Evolutionary conservation across 2,888 invertebrate genomes (phyloP), one percentile per base, ranked within the genome.

Genomic region (Cantharis nigra): DNA sequence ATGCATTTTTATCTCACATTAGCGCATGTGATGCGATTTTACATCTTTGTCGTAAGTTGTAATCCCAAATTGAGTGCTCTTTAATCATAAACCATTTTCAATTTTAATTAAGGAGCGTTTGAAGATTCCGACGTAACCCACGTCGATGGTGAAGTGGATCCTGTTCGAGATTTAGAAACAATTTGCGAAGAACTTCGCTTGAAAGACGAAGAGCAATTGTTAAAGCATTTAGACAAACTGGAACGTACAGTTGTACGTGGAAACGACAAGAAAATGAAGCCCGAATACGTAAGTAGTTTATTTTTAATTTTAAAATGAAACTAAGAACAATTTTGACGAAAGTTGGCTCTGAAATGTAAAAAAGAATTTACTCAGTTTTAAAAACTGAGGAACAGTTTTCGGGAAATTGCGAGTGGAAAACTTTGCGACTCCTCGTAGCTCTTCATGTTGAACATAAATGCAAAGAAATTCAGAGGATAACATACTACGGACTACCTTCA

Each of bases 11-110:
- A 69, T 98, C 99, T 5, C 98, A 99, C 89, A 99, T 99, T 86
- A 96, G 95, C 88, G 99, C 98, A 14, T 99, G 99, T 88, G 99
- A 99, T 89, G 97, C 98, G 63, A 94, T 99, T 84, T 99, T 99
- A 87, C 98, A 99, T 89, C 92, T 99, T 81, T 96, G 97, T 86
- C 94, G 99, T 97, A 91, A 94, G 96, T 94, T 26, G 5, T 30
- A 26, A 10, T 63, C 14, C 5, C 9, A 14, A 13, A 33, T 69
- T 11, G 11, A 63, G 13, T 62, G 62, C 10, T 14, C 23, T 13
- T 16, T 70, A 64, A 13, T 14, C n/a, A 11, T 26, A 5, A 16
- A 28, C 11, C 16, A 67, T 71, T 75, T 70, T 13, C 11, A 13
- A 26, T 14, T 69, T 4, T 23, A 13, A 33, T 79, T 80, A 13